phyloP scores from a whole-genome alignment of 2,797 vertebrate genomes.

The Cirrhinus mrigala region DNA sequence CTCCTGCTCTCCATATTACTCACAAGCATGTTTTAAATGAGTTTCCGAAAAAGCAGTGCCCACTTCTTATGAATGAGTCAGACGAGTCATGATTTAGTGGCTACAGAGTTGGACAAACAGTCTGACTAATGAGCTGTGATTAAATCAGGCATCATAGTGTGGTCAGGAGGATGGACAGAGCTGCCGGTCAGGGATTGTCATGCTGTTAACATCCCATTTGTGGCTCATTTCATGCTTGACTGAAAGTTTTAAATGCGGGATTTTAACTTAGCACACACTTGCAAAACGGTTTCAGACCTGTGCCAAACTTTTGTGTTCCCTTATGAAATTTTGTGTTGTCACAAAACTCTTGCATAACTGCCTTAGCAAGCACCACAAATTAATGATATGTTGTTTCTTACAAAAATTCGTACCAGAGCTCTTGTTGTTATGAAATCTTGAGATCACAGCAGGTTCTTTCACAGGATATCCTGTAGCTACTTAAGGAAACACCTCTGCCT shows the following conservation, averaged over 20 bases:
- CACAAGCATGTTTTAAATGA: conserved; percentile 9
- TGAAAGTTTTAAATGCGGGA: neutral
- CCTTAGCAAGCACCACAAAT: neutral
- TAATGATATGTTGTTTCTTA: neutral
- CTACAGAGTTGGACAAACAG: neutral
- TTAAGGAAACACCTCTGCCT: conserved; percentile 59
- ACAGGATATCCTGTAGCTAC: conserved; percentile 54
- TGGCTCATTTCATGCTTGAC: neutral
- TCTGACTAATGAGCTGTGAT: neutral
- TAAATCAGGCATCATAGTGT: conserved; percentile 3
- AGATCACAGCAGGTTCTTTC: conserved; percentile 16
- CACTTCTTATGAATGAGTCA: neutral
- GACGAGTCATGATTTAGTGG: conserved; percentile 11
- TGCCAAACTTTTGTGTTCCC: neutral
- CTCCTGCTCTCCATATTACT: neutral
- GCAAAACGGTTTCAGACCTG: neutral
- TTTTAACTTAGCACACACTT: neutral
- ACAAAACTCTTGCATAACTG: neutral
- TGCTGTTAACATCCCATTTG: conserved; percentile 3
- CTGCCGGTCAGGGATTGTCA: neutral
- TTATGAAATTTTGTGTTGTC: neutral
- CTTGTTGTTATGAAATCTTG: neutral
- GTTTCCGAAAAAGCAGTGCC: neutral
- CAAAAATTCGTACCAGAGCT: neutral
- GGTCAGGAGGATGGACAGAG: conserved; percentile 12